phyloP scores from a whole-genome alignment of 2,888 invertebrate genomes.

The Dione juno region DNA sequence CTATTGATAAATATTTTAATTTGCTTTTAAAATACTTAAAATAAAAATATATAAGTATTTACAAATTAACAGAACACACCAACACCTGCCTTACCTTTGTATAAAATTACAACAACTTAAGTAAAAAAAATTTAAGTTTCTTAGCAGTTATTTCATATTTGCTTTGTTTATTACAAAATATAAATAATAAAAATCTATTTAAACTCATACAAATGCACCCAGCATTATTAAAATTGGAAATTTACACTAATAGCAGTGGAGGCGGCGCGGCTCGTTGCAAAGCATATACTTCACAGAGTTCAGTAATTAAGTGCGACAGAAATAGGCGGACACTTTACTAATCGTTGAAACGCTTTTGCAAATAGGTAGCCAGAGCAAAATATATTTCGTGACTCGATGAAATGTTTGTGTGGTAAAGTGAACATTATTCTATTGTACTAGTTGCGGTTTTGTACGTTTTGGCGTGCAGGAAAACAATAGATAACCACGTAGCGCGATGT shows the following conservation, averaged over 20 bases:
- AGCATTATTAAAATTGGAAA: conserved; percentile 21
- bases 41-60: no score
- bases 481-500: conserved; percentile 42
- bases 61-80: no score
- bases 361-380: conserved; percentile 47
- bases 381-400: conserved; percentile 48
- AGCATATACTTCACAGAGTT: conserved; percentile 40
- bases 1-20: no score
- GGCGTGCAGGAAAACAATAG: conserved; percentile 49
- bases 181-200: neutral
- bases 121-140: no score
- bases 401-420: conserved; percentile 46
- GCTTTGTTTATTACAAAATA: neutral
- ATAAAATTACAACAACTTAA: no score
- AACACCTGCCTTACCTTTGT: no score
- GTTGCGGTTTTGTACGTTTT: conserved; percentile 44
- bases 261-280: conserved; percentile 26
- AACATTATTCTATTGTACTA: conserved; percentile 46
- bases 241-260: neutral
- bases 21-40: no score
- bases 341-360: conserved; percentile 48
- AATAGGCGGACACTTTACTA: conserved; percentile 48
- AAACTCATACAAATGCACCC: neutral
- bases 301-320: conserved; percentile 45
- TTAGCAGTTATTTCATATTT: no score